Base-by-base conservation (phyloP, 2,888 invertebrate species). In the Hetaerina titia region DNA sequence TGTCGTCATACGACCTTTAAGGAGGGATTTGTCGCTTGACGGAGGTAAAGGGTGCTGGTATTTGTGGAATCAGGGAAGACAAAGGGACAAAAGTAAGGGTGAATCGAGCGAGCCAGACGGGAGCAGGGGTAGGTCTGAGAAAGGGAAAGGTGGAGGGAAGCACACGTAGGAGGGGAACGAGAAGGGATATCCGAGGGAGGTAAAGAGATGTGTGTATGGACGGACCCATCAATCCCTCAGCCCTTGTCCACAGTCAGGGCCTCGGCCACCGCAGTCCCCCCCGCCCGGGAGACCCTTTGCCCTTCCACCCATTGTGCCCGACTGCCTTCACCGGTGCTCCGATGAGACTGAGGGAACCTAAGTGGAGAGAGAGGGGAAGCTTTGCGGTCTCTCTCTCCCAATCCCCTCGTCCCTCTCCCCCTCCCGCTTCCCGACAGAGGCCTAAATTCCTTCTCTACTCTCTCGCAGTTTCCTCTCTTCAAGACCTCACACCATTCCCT, bases 291-390 rank as follows among this genome's bases (percentile, higher is more conserved):
- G n/a, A 69, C 69, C 22, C 69, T 69, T 69, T 69, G 69, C 22
- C 69, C 69, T n/a, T 69, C 69, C 69, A n/a, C 69, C 69, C 69
- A 69, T 69, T 69, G 69, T 69, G 69, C 69, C 69, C 22, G n/a
- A 22, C 69, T n/a, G 45, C 22, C 60, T 17, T 60, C 60, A 60
- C 60, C 60, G 69, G n/a, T 9, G 22, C 7, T 69, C 1, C 22
- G 69, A 69, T 69, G 69, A 60, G 60, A 60, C 60, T 60, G 17
- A 11, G 60, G 11, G 60, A 7, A 8, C n/a, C 0, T 19, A n/a
- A 22, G 69, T 8, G 69, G 22, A 22, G 69, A 69, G 5, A 22
- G 69, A 69, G 5, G 1, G 60, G 69, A n/a, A n/a, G n/a, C 69
- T 69, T n/a, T 22, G 69, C 69, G 69, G 69, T 69, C 69, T n/a